A percentile compares a stretch with the other conserved stretches of the same genome.
Conservation (phyloP, 2,797 vertebrate genomes). For the Sebastolobus alascanus region DNA sequence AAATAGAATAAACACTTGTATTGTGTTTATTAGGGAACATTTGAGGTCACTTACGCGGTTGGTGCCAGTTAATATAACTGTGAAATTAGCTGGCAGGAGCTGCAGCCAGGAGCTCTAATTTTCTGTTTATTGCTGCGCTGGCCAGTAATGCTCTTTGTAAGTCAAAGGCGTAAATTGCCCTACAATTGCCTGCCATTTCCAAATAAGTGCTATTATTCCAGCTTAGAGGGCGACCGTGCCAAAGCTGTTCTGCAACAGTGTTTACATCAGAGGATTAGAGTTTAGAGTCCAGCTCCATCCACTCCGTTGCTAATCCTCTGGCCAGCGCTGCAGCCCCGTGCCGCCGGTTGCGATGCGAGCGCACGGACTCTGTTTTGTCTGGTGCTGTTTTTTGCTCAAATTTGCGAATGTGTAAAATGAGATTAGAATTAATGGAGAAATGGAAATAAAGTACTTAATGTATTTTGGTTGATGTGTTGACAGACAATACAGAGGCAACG, state of each 20-base stretch:
- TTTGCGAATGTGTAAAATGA: background rate
- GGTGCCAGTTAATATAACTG: slow-evolving; percentile 8
- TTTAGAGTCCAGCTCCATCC: slow-evolving; percentile 68
- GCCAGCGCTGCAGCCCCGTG: slow-evolving; percentile 27
- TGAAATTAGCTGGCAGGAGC: slow-evolving; percentile 20
- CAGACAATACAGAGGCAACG: slow-evolving; percentile 98
- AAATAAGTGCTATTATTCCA: slow-evolving; percentile 78
- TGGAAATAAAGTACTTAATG: background rate
- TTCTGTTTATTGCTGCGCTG: slow-evolving; percentile 17
- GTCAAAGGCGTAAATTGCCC: slow-evolving; percentile 70
- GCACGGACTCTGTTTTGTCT: slow-evolving; percentile 1
- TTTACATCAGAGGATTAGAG: slow-evolving; percentile 81
- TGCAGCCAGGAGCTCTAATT: slow-evolving; percentile 35
- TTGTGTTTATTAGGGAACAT: background rate
- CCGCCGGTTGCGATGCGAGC: background rate
- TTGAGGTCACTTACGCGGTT: background rate
- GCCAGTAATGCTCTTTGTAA: slow-evolving; percentile 76
- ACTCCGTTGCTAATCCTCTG: slow-evolving; percentile 68
- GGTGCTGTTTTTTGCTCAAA: background rate
- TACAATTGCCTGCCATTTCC: slow-evolving; percentile 69
- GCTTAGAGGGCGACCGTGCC: slow-evolving; percentile 67
- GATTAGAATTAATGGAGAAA: background rate
- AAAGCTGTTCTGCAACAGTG: slow-evolving; percentile 72
- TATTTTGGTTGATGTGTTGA: slow-evolving; percentile 26
- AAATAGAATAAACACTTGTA: background rate